Evolutionary conservation across 2,113 vertebrate genomes (phyloP).

Genomic region (Lathamus discolor): DNA sequence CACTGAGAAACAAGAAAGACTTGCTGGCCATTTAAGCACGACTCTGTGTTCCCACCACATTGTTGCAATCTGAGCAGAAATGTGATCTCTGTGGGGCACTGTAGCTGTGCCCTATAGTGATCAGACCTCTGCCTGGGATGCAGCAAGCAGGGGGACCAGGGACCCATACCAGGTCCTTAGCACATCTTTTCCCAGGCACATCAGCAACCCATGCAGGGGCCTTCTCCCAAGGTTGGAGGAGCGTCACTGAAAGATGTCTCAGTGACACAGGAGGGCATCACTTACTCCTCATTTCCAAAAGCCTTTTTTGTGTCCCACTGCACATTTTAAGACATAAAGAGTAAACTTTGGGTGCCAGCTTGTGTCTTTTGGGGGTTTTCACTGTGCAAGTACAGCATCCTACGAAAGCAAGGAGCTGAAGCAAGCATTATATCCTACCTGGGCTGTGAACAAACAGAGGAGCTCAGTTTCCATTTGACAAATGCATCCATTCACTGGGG

Average conservation of each 20-base stretch:
- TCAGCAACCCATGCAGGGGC: fast-evolving
- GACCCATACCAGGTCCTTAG: neutral
- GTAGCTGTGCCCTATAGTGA: neutral
- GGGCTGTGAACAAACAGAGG: slow-evolving; percentile 16
- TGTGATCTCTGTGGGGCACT: fast-evolving
- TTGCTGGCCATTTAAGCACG: neutral
- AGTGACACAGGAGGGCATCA: neutral
- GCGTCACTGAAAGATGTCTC: neutral
- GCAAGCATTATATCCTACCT: neutral
- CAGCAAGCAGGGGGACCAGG: fast-evolving
- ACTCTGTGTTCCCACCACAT: neutral
- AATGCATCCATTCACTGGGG: slow-evolving; percentile 28
- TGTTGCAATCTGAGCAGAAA: neutral
- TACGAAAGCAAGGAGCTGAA: neutral
- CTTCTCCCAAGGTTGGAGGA: neutral
- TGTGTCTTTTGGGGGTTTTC: neutral
- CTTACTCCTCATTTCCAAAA: neutral
- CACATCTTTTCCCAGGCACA: too few species aligned
- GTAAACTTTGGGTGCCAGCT: neutral
- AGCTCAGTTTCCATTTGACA: slow-evolving; percentile 49
- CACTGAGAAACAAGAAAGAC: neutral
- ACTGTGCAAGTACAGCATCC: neutral
- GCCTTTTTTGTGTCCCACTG: neutral
- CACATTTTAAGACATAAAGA: neutral
- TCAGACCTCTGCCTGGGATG: neutral